Base-by-base conservation (phyloP, 2,888 invertebrate genomes). In the Mechanitis mazaeus region DNA sequence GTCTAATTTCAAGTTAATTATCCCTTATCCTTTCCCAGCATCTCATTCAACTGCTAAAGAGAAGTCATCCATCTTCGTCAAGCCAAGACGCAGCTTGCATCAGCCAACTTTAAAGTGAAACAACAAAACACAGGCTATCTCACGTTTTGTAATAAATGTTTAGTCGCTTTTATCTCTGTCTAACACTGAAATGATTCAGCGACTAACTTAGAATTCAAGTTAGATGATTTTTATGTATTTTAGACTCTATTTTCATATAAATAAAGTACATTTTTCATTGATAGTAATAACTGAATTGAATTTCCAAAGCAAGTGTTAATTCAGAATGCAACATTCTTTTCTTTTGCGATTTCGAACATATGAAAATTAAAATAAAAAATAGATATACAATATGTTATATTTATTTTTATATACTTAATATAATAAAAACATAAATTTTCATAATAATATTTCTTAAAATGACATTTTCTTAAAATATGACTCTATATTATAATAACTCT, bases 31-130 rank as follows among this genome's bases (percentile, higher is more conserved):
- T 68, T 70, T 66, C 64, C 64, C 68, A 63, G 76, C 77, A 79
- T 78, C 79, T 83, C 83, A 81, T 83, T 82, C 82, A 80, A 72
- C 77, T 77, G 75, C 80, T 83, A 76, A 83, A 80, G 81, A 81
- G 78, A 71, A 76, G 67, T 72, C 85, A 89, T 88, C 86, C 80
- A 84, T 89, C 89, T 87, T 89, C 87, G 82, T 89, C 89, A 85
- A 68, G 71, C 61, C 76, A 80, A 84, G 80, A 81, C 84, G 79
- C 77, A 79, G 75, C 76, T 70, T 75, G 82, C 84, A 85, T 87
- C 84, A 85, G 78, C 81, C 83, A 83, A 84, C 81, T 82, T 67
- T 66, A 61, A 74, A 69, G 64, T 68, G 58, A 60, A 71, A 66
- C 61, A 61, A 71, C 71, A 71, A 72, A 79, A 70, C 12, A 68